These are phyloP conservation scores for Apis dorsata DNA, from an alignment of 1,140 invertebrate species.

Conservation along the genomic window DNA sequence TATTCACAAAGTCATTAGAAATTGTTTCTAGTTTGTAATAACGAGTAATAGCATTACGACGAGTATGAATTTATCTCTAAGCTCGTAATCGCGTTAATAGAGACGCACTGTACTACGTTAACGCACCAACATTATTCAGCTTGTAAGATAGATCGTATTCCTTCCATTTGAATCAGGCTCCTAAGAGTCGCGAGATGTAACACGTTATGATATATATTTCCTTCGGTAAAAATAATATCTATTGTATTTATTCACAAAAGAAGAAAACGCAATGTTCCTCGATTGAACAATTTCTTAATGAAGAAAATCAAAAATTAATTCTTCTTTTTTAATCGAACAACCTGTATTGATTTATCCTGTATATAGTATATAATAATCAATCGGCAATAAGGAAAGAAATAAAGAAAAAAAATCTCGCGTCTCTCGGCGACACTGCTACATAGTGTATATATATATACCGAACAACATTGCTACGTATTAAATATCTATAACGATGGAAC, in stretches of 20 bases:
- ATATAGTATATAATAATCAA: constrained; percentile 25
- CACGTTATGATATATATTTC: background rate
- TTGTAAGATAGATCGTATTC: constrained; percentile 76
- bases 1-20: constrained; percentile 79
- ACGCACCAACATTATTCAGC: constrained; percentile 67
- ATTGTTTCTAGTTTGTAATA: constrained; percentile 78
- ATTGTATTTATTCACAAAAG: background rate
- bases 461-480: constrained; percentile 71
- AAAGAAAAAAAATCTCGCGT: constrained; percentile 51
- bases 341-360: constrained; percentile 39
- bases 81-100: constrained; percentile 56
- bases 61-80: constrained; percentile 43
- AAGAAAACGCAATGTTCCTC: background rate
- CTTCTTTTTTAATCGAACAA: constrained; percentile 52
- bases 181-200: constrained; percentile 64
- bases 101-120: constrained; percentile 58
- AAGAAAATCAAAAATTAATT: constrained; percentile 28
- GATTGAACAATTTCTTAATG: background rate
- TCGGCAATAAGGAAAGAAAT: background rate
- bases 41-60: constrained; percentile 66
- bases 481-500: constrained; percentile 61
- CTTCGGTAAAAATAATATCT: background rate
- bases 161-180: constrained; percentile 69
- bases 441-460: constrained; percentile 77
- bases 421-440: constrained; percentile 70